phyloP scores from a whole-genome alignment of 2,888 invertebrate species.

The Odiellus spinosus region DNA sequence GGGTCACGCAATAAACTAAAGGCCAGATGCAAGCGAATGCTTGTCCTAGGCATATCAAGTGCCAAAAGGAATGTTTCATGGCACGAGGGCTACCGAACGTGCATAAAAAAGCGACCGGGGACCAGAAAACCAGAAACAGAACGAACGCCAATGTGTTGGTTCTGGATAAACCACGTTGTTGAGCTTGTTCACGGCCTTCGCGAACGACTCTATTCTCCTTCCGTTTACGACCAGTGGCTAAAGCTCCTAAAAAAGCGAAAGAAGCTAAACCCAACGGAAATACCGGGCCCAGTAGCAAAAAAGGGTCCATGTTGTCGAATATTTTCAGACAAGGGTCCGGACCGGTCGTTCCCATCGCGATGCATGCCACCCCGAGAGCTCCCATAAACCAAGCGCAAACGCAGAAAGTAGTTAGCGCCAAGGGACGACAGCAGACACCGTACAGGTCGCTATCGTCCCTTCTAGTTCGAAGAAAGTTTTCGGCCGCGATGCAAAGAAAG shows the following conservation, averaged over 20 bases:
- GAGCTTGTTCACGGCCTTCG: conserved; percentile 15
- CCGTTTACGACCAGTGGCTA: conserved; percentile 12
- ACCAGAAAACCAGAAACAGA: conserved; percentile 16
- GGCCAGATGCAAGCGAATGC: conserved; percentile 16
- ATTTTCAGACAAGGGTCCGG: conserved; percentile 12
- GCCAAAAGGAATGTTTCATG: no score
- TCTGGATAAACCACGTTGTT: conserved; percentile 16
- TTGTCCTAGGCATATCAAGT: conserved; percentile 9
- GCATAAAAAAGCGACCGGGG: conserved; percentile 12
- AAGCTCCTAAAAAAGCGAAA: conserved; percentile 6
- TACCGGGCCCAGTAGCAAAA: conserved; percentile 12
- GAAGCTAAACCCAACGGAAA: conserved; percentile 5
- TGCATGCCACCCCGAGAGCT: conserved; percentile 7
- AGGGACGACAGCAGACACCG: conserved; percentile 11
- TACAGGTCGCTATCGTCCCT: conserved; percentile 8
- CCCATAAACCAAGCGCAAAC: conserved; percentile 14
- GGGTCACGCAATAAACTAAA: conserved; percentile 16
- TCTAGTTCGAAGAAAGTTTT: conserved; percentile 16
- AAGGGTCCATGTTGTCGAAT: conserved; percentile 12
- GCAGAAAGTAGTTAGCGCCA: conserved; percentile 10
- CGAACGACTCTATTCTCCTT: conserved; percentile 11
- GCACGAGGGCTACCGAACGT: no score
- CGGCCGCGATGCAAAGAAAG: conserved; percentile 16
- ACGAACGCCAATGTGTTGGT: conserved; percentile 17
- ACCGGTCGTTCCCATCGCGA: conserved; percentile 9